Evolutionary conservation across 2,113 vertebrate genomes (phyloP), one percentile per base, ranked within the genome.

Genomic region (Neolamprologus sp.): DNA sequence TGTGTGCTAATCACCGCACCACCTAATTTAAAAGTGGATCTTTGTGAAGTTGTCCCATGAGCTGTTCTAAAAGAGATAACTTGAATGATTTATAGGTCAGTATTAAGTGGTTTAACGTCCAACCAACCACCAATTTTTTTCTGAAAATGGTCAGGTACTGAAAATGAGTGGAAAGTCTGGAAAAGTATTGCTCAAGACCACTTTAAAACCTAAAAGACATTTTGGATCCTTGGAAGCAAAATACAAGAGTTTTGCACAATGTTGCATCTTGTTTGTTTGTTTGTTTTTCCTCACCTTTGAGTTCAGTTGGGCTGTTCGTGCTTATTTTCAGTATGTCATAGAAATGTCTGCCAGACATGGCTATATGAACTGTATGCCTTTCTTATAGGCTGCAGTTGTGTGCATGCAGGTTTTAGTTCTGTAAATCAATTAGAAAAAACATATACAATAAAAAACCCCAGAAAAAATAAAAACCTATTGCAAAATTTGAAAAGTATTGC

Each of bases 141-240:
- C 82, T 88, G 88, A 87, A 73, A 73, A 45, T 73, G 37, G 37
- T 26, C 37, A 45, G 37, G 21, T 26, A 45, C 68, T 73, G 40
- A 73, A 73, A 45, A 73, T 73, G 68, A 45, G 40, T 73, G 40
- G 14, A 73, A 45, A 45, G 21, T 26, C 68, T 45, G 40, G 68
- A 73, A 4, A 73, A 17, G 9, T 47, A 47, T 47, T 47, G 14
- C 6, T 19, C 23, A 75, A 73, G 68, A 47, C 23, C 65, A 23
- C 65, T 71, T 71, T 42, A 68, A 68, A 40, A 68, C n/a, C 9
- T 71, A 71, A 16, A 42, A 42, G n/a, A 71, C 12, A 42, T 40
- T 71, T 14, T 71, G 65, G 37, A 9, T 42, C 12, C 23, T 75
- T 28, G 9, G 40, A 75, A 47, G 14, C 40, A 28, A 47, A 47